Conservation (phyloP, 2,113 vertebrate species). For the Callipepla squamata region DNA sequence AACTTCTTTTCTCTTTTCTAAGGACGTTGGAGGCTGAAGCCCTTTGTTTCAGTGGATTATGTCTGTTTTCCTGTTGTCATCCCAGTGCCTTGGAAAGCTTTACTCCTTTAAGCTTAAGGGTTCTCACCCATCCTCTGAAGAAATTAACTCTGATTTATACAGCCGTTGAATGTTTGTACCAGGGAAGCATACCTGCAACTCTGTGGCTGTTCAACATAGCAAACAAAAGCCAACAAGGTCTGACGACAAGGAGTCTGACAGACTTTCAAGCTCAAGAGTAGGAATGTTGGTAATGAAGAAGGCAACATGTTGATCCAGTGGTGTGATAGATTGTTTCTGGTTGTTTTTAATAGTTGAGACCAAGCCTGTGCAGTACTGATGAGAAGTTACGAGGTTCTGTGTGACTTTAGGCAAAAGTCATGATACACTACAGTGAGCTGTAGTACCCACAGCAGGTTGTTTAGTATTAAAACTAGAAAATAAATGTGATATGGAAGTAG, state of each 20-base stretch:
- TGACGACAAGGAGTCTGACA: background rate
- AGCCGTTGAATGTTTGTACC: background rate
- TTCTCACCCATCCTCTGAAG: background rate
- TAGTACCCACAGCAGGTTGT: background rate
- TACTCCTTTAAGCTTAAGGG: background rate
- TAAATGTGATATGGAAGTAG: background rate
- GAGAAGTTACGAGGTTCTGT: background rate
- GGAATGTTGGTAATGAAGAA: background rate
- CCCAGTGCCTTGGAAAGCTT: background rate
- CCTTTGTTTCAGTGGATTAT: background rate
- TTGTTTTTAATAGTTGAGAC: background rate
- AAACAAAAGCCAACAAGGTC: background rate
- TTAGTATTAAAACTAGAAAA: background rate
- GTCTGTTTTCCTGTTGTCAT: background rate
- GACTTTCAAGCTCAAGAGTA: background rate
- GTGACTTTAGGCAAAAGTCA: background rate
- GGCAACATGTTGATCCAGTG: background rate
- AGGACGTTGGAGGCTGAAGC: background rate
- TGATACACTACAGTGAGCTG: fast-evolving
- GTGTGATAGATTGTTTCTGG: background rate
- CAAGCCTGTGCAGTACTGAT: background rate
- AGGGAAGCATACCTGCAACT: background rate
- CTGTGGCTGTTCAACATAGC: background rate
- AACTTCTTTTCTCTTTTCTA: background rate
- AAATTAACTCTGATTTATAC: fast-evolving